These are phyloP conservation scores for Drosophila insularis DNA, from an alignment of 1,140 invertebrate genomes.

Conservation along the genomic window DNA sequence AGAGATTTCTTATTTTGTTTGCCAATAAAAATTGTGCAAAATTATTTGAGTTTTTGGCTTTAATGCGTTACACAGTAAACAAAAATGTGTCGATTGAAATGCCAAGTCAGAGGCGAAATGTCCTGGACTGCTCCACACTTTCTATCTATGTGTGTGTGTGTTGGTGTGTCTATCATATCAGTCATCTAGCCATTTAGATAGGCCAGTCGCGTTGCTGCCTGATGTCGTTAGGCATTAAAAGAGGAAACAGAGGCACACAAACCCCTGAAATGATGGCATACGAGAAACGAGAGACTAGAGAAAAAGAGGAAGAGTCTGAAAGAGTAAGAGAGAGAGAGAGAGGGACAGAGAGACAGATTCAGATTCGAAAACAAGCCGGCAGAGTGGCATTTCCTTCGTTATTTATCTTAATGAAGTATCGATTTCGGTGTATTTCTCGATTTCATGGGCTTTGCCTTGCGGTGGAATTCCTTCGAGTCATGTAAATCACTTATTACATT, in stretches of 20 bases:
- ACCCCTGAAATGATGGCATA: not conserved
- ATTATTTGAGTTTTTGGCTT: conserved; percentile 31
- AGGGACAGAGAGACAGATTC: conserved; percentile 11
- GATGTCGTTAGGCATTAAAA: conserved; percentile 51
- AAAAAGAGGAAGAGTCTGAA: not conserved
- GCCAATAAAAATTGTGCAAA: conserved; percentile 51
- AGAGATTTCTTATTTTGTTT: conserved; percentile 35
- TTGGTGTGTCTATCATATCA: conserved; percentile 62
- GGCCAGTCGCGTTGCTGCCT: conserved; percentile 51
- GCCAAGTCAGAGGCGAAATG: conserved; percentile 36
- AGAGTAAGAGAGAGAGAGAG: not conserved
- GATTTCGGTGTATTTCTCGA: conserved; percentile 67
- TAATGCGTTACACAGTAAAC: conserved; percentile 25
- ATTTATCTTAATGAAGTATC: conserved; percentile 79
- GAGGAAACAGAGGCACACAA: not conserved
- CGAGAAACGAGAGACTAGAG: not conserved
- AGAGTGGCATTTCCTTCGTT: conserved; percentile 36
- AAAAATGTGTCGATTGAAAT: conserved; percentile 40
- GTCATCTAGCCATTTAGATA: conserved; percentile 73
- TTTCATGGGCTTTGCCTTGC: conserved; percentile 64
- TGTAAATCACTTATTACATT: conserved; percentile 81
- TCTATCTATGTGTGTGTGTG: conserved; percentile 1
- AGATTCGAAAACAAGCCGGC: conserved; percentile 11
- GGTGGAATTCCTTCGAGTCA: conserved; percentile 76
- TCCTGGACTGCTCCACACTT: not conserved